Percentiles rank a stretch among this genome's conserved stretches.
Evolutionary conservation across 2,113 vertebrate species (phyloP).

Genomic region (Toxostoma redivivum): DNA sequence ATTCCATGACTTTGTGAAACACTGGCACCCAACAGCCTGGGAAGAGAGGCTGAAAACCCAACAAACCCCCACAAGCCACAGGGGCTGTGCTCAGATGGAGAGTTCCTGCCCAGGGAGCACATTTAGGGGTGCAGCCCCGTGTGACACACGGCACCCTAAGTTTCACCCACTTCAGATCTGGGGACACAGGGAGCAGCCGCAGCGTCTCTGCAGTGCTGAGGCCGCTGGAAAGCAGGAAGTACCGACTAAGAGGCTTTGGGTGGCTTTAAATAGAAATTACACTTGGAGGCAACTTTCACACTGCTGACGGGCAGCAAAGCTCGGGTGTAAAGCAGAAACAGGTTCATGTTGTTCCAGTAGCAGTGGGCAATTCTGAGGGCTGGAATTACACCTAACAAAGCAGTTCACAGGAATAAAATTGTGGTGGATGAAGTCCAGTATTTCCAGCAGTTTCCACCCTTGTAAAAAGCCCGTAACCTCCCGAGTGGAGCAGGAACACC

Average conservation of each 20-base stretch:
- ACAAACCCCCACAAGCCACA: not conserved
- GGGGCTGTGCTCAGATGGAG: not conserved
- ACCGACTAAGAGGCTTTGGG: not conserved
- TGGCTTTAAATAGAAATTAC: constrained; percentile 20
- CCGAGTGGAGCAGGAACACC: not conserved
- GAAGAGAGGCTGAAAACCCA: not conserved
- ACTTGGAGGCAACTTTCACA: not conserved
- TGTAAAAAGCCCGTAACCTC: not conserved
- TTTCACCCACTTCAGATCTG: not conserved
- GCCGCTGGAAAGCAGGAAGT: not conserved
- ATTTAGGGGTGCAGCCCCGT: not conserved
- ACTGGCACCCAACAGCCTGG: not conserved
- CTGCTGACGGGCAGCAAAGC: not conserved
- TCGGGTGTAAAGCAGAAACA: not conserved
- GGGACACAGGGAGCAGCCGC: not conserved
- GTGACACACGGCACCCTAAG: not conserved
- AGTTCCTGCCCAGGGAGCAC: not conserved
- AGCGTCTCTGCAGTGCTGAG: not conserved
- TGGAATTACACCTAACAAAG: not conserved
- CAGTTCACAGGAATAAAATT: not conserved
- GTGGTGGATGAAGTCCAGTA: not conserved
- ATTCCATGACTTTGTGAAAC: no score
- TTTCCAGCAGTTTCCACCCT: not conserved
- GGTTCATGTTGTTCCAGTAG: not conserved
- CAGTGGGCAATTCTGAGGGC: not conserved